Evolutionary conservation across 92 coral and sea anemone genomes (phyloP), one percentile per base, ranked within the genome.

Genomic region (Phenganax subtilis): DNA sequence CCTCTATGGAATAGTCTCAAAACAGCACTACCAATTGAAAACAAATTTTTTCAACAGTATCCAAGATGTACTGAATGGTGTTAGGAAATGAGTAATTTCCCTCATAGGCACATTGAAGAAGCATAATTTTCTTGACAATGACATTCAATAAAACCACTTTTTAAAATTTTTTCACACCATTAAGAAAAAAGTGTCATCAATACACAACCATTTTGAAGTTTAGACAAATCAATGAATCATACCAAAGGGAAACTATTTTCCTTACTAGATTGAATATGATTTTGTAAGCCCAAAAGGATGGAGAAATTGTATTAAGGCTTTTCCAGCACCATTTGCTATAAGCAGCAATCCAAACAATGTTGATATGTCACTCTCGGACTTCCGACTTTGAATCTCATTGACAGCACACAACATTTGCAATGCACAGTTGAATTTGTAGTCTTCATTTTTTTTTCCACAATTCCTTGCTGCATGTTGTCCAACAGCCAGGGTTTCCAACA

Each of bases 261-360:
- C 65, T 68, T 68, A 68, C 73, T 68, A 68, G 53, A 68, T n/a
- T 27, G 51, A 27, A 37, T 68, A 68, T 2, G 73, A 73, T 51
- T 54, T 82, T 76, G 79, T 70, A 37, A 82, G 81, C 12, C 85
- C 80, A 82, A 82, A 72, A 54, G 85, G 85, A 28, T 72, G 79
- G 62, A 82, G 70, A 53, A 72, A 59, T 53, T 58, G 68, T 16
- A 82, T 51, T 55, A 82, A 51, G 54, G 59, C 51, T 57, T 82
- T 82, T 31, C 80, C 85, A 54, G 85, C 85, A 54, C 85, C 81
- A 82, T 82, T 73, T 55, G 85, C 77, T 30, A 82, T 59, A 28
- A 82, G 85, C 56, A 82, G 52, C 47, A 82, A 61, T 30, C 81
- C 81, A 73, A 82, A 83, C 64, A 51, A 59, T 71, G 84, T 79